Percentiles rank a stretch among this genome's conserved stretches.
These are phyloP conservation scores for Brachylomia viminalis DNA, from an alignment of 2,888 invertebrate genomes.

Conservation along the genomic window DNA sequence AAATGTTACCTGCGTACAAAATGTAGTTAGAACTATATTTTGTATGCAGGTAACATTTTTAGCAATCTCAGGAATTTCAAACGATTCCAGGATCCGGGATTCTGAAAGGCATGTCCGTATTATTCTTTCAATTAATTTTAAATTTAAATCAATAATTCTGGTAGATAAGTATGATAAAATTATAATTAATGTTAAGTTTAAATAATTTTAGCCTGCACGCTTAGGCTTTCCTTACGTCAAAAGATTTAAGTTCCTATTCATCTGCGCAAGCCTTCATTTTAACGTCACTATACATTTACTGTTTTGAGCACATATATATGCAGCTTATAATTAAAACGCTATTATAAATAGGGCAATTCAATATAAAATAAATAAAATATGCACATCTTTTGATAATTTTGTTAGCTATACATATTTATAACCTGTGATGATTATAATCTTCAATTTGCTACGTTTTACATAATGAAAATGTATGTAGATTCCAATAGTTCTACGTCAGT, in stretches of 20 bases:
- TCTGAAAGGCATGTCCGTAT: too few species aligned
- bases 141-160: neutral
- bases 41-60: too few species aligned
- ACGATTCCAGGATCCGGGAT: too few species aligned
- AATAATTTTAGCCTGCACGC: conserved; percentile 18
- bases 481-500: neutral
- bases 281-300: neutral
- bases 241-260: neutral
- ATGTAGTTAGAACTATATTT: too few species aligned
- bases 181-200: conserved; percentile 1
- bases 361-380: conserved; percentile 6
- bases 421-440: neutral
- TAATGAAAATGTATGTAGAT: neutral
- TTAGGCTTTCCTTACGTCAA: conserved; percentile 4
- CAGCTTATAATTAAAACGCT: neutral
- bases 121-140: too few species aligned
- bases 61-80: too few species aligned
- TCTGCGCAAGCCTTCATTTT: conserved; percentile 1
- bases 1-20: too few species aligned
- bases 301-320: neutral
- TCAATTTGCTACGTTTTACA: neutral
- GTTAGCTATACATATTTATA: neutral
- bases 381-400: conserved; percentile 18
- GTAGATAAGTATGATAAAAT: neutral
- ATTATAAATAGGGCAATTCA: neutral